phyloP scores from a whole-genome alignment of 2,797 vertebrate genomes.

The Malurus leucopterus region DNA sequence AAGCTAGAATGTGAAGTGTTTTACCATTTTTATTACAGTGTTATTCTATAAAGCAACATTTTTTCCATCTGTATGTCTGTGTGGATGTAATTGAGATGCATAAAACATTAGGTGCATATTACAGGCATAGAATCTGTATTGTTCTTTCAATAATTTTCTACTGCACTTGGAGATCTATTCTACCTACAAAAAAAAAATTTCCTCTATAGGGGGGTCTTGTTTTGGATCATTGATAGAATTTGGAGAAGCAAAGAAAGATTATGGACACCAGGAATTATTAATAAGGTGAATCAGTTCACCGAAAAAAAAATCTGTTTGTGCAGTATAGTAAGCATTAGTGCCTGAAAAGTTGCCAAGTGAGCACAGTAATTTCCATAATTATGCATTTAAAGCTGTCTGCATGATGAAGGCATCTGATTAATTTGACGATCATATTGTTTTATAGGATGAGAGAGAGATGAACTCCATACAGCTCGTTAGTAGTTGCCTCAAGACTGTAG shows the following conservation, averaged over 20 bases:
- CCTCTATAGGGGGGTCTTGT: neutral
- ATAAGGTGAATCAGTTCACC: neutral
- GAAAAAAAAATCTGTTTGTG: neutral
- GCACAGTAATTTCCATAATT: constrained; percentile 9
- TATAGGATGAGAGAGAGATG: neutral
- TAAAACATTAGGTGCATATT: neutral
- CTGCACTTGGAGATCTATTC: neutral
- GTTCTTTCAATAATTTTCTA: neutral
- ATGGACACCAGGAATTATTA: neutral
- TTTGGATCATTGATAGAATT: neutral
- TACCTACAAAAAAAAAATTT: neutral
- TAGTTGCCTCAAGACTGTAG: neutral
- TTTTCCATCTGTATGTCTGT: neutral
- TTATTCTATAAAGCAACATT: neutral
- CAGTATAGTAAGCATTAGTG: neutral
- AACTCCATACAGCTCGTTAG: neutral
- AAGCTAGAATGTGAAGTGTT: neutral
- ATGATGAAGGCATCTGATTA: constrained; percentile 2
- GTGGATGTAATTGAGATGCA: neutral
- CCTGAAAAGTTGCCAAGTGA: neutral
- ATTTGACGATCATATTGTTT: constrained; percentile 9
- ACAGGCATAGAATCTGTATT: neutral
- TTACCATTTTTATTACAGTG: neutral
- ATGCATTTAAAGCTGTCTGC: neutral
- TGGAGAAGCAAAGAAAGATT: neutral